phyloP scores from a whole-genome alignment of 1,140 invertebrate genomes.

The Gonioctena quinquepunctata region DNA sequence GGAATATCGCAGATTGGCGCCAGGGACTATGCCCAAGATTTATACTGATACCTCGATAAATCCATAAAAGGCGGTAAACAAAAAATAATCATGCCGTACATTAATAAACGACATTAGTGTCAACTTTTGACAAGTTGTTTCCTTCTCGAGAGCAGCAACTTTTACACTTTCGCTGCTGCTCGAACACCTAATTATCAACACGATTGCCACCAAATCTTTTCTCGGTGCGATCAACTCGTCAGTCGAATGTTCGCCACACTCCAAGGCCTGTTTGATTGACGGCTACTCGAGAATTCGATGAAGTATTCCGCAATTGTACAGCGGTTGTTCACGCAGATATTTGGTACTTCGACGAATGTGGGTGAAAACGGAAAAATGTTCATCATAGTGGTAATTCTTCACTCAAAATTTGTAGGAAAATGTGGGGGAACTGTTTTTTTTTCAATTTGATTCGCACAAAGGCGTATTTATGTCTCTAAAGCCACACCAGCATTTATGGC shows the following conservation, averaged over 20 bases:
- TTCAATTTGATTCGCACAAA: too few species aligned
- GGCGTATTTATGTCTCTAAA: too few species aligned
- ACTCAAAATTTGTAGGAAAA: too few species aligned
- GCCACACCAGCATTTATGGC: too few species aligned
- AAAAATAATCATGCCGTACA: background rate
- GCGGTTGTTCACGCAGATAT: background rate
- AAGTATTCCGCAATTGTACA: background rate
- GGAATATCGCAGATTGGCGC: too few species aligned
- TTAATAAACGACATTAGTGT: background rate
- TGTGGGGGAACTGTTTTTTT: too few species aligned
- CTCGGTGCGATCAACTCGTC: background rate
- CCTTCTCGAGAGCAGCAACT: background rate
- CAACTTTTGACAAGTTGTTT: background rate
- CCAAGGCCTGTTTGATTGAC: background rate
- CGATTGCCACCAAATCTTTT: background rate
- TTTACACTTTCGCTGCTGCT: background rate
- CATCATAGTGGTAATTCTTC: too few species aligned
- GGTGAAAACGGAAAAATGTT: too few species aligned
- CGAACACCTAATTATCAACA: background rate
- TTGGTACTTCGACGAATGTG: too few species aligned
- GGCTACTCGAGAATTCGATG: background rate
- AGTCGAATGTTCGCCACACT: background rate
- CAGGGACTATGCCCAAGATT: too few species aligned
- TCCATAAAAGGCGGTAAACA: background rate
- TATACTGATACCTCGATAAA: background rate